Evolutionary conservation across 2,888 invertebrate genomes (phyloP).

Genomic region (Andrena chrysosceles): DNA sequence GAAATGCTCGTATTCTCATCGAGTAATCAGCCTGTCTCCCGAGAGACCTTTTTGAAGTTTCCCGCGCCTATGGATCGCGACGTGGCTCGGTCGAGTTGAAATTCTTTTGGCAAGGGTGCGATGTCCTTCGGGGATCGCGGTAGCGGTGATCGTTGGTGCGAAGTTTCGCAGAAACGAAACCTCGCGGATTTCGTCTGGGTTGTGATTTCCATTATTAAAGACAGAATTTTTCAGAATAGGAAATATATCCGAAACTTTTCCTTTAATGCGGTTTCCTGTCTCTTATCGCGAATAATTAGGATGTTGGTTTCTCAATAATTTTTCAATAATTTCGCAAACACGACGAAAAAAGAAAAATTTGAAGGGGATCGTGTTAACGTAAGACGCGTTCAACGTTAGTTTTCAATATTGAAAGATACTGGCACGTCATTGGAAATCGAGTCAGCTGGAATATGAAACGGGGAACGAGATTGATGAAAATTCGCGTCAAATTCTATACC

Average conservation of each 20-base stretch:
- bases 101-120: constrained; percentile 58
- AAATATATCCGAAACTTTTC: no score
- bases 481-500: no score
- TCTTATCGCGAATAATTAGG: no score
- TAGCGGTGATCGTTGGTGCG: not conserved
- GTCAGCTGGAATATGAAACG: no score
- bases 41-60: constrained; percentile 61
- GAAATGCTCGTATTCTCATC: constrained; percentile 59
- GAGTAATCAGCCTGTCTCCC: constrained; percentile 61
- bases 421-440: not conserved
- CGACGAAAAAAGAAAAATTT: not conserved
- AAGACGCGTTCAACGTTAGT: not conserved
- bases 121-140: constrained; percentile 53
- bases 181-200: not conserved
- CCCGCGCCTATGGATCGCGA: constrained; percentile 46
- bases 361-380: not conserved
- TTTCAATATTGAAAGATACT: not conserved
- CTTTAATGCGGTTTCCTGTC: no score
- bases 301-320: no score
- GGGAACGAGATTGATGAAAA: no score
- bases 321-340: no score
- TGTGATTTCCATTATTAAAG: no score
- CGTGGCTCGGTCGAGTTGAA: constrained; percentile 51
- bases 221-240: not conserved
- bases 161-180: not conserved